Evolutionary conservation across 2,797 vertebrate species (phyloP).

Genomic region (Australoheros facetus): DNA sequence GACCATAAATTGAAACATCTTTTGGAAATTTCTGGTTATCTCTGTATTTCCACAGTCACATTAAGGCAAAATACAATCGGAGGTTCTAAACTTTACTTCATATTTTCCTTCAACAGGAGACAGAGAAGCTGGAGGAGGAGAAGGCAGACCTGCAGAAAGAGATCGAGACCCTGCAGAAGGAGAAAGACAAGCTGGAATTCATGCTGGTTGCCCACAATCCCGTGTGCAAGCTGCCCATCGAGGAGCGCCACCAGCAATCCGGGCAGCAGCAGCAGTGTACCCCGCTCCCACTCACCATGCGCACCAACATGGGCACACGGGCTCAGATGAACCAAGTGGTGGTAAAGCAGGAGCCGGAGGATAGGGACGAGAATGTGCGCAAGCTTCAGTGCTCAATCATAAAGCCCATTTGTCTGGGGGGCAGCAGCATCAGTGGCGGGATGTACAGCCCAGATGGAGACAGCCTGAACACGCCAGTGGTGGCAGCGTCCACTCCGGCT

Average conservation of each 20-base stretch:
- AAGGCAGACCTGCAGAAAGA: constrained; percentile 97
- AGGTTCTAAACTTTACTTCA: neutral
- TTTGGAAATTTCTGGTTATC: neutral
- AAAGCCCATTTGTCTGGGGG: constrained; percentile 96
- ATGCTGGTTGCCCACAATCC: constrained; percentile 98
- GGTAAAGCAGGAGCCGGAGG: constrained; percentile 94
- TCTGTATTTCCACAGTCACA: neutral
- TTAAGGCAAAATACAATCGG: neutral
- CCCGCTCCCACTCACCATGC: constrained; percentile 83
- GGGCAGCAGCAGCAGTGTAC: constrained; percentile 77
- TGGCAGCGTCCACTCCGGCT: constrained; percentile 94
- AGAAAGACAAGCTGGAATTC: constrained; percentile 99
- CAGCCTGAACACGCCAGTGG: constrained; percentile 97
- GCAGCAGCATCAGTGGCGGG: constrained; percentile 61
- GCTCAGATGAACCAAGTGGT: constrained; percentile 85
- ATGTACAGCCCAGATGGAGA: constrained; percentile 93
- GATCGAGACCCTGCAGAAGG: constrained; percentile 95
- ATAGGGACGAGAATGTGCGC: constrained; percentile 74
- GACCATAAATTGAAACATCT: neutral
- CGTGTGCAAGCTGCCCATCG: constrained; percentile 92
- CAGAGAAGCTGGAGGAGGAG: constrained; percentile 96
- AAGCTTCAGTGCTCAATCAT: constrained; percentile 95
- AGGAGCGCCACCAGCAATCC: constrained; percentile 82
- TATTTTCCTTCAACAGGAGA: constrained; percentile 83
- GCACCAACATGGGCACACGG: constrained; percentile 73